phyloP scores from a whole-genome alignment of 2,113 vertebrate species.

The Grallaria varia region DNA sequence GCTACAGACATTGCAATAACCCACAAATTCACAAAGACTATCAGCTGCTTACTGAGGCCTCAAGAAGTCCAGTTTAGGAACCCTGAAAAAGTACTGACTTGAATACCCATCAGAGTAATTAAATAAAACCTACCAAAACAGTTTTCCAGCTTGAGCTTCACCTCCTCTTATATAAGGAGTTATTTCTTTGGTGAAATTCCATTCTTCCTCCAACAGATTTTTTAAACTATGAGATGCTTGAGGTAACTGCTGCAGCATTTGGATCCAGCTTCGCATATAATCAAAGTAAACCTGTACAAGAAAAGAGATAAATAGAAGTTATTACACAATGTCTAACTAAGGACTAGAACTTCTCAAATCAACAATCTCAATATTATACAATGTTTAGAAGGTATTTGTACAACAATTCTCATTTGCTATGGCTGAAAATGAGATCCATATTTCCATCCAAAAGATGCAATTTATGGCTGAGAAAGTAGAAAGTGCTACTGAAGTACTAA shows the following conservation, averaged over 20 bases:
- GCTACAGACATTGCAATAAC: not conserved
- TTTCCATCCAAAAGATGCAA: not conserved
- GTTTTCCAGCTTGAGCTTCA: slow-evolving; percentile 95
- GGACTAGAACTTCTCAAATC: not conserved
- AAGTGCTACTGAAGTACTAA: not conserved
- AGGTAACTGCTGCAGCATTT: slow-evolving; percentile 97
- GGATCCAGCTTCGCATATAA: slow-evolving; percentile 99
- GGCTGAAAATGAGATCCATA: not conserved
- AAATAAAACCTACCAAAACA: slow-evolving; percentile 86
- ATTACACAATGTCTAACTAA: not conserved
- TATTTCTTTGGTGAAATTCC: slow-evolving; percentile 99
- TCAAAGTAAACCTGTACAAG: slow-evolving; percentile 92
- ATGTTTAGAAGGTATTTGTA: not conserved
- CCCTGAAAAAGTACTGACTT: not conserved
- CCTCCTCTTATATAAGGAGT: slow-evolving; percentile 96
- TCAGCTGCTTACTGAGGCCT: not conserved
- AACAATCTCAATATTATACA: not conserved
- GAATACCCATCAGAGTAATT: not conserved
- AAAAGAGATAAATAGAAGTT: not conserved
- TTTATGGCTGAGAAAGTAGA: not conserved
- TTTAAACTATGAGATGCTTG: slow-evolving; percentile 98
- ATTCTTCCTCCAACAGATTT: slow-evolving; percentile 97
- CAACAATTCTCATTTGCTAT: not conserved
- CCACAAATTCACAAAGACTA: not conserved
- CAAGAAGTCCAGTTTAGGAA: not conserved